Evolutionary conservation across 2,797 vertebrate species (phyloP), one percentile per base, ranked within the genome.

Genomic region (Betta splendens): DNA sequence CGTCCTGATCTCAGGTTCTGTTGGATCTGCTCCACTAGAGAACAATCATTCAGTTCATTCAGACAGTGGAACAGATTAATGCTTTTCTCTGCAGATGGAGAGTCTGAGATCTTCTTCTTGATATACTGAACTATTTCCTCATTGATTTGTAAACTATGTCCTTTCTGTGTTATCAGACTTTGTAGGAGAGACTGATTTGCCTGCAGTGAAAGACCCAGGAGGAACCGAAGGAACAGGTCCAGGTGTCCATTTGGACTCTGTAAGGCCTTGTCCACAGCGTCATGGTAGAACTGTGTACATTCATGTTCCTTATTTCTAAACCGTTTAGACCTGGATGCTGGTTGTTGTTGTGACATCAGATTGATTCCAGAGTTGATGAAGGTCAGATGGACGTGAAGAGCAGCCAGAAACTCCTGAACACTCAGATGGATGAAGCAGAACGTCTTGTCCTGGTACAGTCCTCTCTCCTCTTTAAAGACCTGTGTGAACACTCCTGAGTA

Each of bases 351-450:
- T 10, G 46, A 3, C 1, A 7, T 55, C 17, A 73, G 33, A 39
- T 77, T 16, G 0, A 47, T 39, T 6, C 74, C 62, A 0, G 28
- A 35, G 40, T 72, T 49, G n/a, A 32, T 17, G 32, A 66, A 77
- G 79, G n/a, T n/a, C n/a, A n/a, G n/a, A n/a, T n/a, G n/a, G n/a
- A n/a, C n/a, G n/a, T n/a, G n/a, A n/a, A n/a, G 72, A 1, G 76
- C 72, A 36, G 80, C 76, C 18, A 82, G 47, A 44, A 82, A 69
- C 57, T 79, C 76, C 9, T 79, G 80, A 59, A 79, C 21, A 44
- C 64, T 79, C 42, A 65, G 35, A 61, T 82, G 79, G 20, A 79
- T 55, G 26, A 81, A 81, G 29, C 69, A 58, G 40, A 75, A 81
- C 3, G 63, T 16, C 35, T 15, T 74, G 2, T 64, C 44, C 22